phyloP scores from a whole-genome alignment of 2,888 invertebrate genomes.

The Eristalinus sepulchralis region DNA sequence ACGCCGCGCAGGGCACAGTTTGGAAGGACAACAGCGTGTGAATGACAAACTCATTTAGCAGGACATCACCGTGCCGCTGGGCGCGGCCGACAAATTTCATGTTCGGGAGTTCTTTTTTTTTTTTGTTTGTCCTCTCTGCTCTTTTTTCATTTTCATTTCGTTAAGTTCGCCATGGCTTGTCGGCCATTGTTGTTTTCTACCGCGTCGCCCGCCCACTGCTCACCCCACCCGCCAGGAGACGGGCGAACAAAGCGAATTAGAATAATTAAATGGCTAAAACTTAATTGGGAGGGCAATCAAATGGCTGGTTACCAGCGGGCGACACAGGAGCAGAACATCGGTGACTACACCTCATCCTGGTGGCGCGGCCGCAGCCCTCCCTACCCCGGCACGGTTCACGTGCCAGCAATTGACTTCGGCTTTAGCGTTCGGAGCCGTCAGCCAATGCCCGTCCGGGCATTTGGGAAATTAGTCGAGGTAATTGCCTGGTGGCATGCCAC shows the following conservation, averaged over 20 bases:
- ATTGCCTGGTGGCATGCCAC: conserved; percentile 79
- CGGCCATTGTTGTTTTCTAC: conserved; percentile 39
- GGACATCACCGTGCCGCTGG: conserved; percentile 47
- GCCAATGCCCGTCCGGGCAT: conserved; percentile 56
- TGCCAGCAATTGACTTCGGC: conserved; percentile 57
- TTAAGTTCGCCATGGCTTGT: conserved; percentile 48
- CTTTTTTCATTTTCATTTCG: conserved; percentile 54
- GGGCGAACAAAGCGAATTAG: conserved; percentile 74
- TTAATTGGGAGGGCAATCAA: conserved; percentile 76
- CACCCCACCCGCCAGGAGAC: neutral
- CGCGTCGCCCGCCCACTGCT: neutral
- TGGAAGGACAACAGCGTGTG: conserved; percentile 48
- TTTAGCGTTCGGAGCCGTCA: conserved; percentile 37
- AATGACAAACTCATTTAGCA: conserved; percentile 68
- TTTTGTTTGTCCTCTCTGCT: conserved; percentile 43
- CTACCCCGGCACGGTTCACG: conserved; percentile 43
- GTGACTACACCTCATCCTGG: conserved; percentile 41
- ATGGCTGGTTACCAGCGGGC: conserved; percentile 32
- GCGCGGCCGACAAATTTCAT: conserved; percentile 66
- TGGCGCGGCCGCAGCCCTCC: neutral
- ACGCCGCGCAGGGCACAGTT: conserved; percentile 44
- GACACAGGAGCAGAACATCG: conserved; percentile 1
- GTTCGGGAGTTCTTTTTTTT: conserved; percentile 52
- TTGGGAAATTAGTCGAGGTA: conserved; percentile 72
- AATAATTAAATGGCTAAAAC: conserved; percentile 79